Evolutionary conservation across 2,113 vertebrate species (phyloP), one percentile per base, ranked within the genome.

Genomic region (Scortum barcoo): DNA sequence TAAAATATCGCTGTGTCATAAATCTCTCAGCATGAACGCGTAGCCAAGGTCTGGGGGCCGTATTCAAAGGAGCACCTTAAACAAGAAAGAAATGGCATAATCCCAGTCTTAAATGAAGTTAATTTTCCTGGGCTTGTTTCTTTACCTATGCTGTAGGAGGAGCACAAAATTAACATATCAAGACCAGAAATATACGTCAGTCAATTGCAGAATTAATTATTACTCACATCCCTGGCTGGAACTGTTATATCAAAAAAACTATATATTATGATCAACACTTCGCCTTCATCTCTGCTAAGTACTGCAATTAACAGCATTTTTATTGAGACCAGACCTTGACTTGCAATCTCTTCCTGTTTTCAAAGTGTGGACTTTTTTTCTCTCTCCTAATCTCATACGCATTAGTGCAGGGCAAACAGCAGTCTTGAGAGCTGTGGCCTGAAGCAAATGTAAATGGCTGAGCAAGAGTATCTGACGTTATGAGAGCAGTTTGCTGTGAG

Each of bases 401-500:
- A 73, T 85, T 42, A 57, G 63, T 60, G 56, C 75, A 36, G 42
- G 42, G 70, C 56, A 71, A 86, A 80, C 28, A 70, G 69, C 44
- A 63, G 74, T 58, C 58, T 58, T 17, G 36, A 61, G 3, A 57
- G 36, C 66, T 0, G 40, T 73, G 17, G 78, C 84, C 76, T 72
- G 63, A 40, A 78, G 89, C 76, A 76, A 85, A 88, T 78, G 81
- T 67, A 86, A 91, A 90, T 48, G 84, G 70, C 54, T 85, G 86
- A 89, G 86, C 83, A 80, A 68, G 69, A 90, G 87, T 85, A 83
- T 89, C 76, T 90, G 78, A 92, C 86, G 83, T 87, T 90, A 84
- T 82, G 85, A 84, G 83, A 86, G 89, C 84, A 76, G 86, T 83
- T 71, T 90, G 80, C 81, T 80, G 68, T 87, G 84, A 91, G 86